These are phyloP conservation scores for Haliclona indistincta DNA, from an alignment of 37 sponge, comb jelly and placozoan genomes.

Conservation along the genomic window DNA sequence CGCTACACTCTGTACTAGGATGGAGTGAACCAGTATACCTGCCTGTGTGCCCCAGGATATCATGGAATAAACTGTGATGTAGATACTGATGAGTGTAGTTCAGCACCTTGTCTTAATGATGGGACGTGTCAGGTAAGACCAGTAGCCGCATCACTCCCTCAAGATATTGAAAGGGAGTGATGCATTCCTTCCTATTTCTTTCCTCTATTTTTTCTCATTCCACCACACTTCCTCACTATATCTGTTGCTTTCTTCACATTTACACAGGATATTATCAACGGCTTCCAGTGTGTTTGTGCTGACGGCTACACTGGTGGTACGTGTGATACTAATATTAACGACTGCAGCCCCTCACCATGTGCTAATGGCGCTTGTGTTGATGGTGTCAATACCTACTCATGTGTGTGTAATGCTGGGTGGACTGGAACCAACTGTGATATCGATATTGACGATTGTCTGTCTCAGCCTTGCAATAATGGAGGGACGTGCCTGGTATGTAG, in stretches of 20 bases:
- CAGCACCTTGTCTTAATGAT: slow-evolving; percentile 34
- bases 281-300: slow-evolving; percentile 32
- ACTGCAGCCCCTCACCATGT: slow-evolving; percentile 2
- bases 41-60: neutral
- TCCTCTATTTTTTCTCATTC: too few species aligned
- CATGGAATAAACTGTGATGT: neutral
- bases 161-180: neutral
- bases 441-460: slow-evolving; percentile 48
- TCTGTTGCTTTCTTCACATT: neutral
- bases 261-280: slow-evolving; percentile 26
- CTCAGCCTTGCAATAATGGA: slow-evolving; percentile 41
- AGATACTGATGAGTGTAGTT: slow-evolving; percentile 24
- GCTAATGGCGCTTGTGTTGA: slow-evolving; percentile 7
- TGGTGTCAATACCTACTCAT: slow-evolving; percentile 28
- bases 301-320: slow-evolving; percentile 18
- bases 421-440: slow-evolving; percentile 42
- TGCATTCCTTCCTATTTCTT: too few species aligned
- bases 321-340: slow-evolving; percentile 29
- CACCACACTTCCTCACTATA: too few species aligned
- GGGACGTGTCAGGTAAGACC: slow-evolving; percentile 22
- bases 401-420: slow-evolving; percentile 40
- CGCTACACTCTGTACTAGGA: neutral
- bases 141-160: neutral
- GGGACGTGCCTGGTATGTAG: slow-evolving; percentile 40
- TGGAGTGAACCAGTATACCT: neutral